Evolutionary conservation across 2,113 vertebrate genomes (phyloP), one percentile per base, ranked within the genome.

Genomic region (Trogon surrucura): DNA sequence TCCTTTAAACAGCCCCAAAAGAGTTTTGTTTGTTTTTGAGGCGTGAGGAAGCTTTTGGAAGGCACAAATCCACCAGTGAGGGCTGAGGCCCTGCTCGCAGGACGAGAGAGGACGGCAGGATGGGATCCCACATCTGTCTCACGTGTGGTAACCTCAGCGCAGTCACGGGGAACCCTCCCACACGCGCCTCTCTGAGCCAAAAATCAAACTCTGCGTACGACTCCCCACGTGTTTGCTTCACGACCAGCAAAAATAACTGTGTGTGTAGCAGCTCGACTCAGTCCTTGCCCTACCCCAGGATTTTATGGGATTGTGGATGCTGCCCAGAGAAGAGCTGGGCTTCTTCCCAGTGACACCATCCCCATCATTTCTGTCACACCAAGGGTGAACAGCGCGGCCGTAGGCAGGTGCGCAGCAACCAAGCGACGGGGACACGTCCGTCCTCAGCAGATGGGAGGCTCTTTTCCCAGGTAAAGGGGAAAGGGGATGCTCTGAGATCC

Each of bases 21-120:
- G 92, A 94, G 80, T 95, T 93, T 54, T 91, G 92, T 94, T 93
- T 94, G 91, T 77, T 96, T 96, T 81, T 5, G 13, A 94, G 92
- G 91, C 5, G 3, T 1, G 0, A 91, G 77, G 77, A 89, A 94
- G 85, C 75, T 91, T 75, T 86, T 22, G 2, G 16, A 72, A 90
- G 44, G 85, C 75, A 67, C 78, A 62, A 48, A 91, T 45, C 60
- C 77, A 60, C 50, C 71, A 69, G 30, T 6, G 38, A 79, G 80
- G 85, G 83, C 90, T 67, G 83, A 8, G 88, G 90, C 60, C 58
- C 53, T 0, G 16, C 85, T 90, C 10, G 1, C 58, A 71, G 69
- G 26, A 79, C 1, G 4, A 70, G 58, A 4, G 2, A 67, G 71
- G 83, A 71, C 0, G 11, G 53, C 4, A 4, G 66, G 58, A 51